Evolutionary conservation across 2,113 vertebrate species (phyloP).

Genomic region (Ciconia boyciana): DNA sequence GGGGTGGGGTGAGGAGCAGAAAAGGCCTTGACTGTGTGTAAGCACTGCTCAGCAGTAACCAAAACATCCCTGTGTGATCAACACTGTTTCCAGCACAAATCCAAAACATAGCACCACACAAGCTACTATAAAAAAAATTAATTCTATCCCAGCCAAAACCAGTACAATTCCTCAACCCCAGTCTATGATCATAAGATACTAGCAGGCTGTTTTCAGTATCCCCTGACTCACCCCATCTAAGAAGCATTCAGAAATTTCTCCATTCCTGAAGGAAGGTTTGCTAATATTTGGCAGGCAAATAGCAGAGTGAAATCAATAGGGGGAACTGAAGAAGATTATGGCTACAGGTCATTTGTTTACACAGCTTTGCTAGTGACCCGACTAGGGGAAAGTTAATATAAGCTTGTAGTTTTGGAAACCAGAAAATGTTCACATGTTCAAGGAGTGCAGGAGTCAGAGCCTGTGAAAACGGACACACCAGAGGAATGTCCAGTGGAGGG

Average conservation of each 20-base stretch:
- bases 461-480: background rate
- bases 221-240: background rate
- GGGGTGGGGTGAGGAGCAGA: background rate
- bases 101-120: background rate
- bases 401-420: slow-evolving; percentile 24
- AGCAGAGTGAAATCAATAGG: slow-evolving; percentile 29
- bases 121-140: background rate
- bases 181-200: background rate
- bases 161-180: background rate
- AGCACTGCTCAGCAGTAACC: background rate
- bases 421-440: slow-evolving; percentile 3
- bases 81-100: background rate
- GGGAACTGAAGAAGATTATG: slow-evolving; percentile 36
- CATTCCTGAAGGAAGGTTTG: background rate
- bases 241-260: background rate
- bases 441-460: background rate
- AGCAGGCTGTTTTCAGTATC: background rate
- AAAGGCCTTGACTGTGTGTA: background rate
- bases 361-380: slow-evolving; percentile 42
- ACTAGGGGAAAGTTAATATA: slow-evolving; percentile 13
- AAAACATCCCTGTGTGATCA: background rate
- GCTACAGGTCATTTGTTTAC: slow-evolving; percentile 59
- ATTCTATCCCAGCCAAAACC: background rate
- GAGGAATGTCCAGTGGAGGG: background rate
- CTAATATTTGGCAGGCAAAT: slow-evolving; percentile 19